Conservation (phyloP, 2,797 vertebrate genomes). For the Emydoidea blandingii region DNA sequence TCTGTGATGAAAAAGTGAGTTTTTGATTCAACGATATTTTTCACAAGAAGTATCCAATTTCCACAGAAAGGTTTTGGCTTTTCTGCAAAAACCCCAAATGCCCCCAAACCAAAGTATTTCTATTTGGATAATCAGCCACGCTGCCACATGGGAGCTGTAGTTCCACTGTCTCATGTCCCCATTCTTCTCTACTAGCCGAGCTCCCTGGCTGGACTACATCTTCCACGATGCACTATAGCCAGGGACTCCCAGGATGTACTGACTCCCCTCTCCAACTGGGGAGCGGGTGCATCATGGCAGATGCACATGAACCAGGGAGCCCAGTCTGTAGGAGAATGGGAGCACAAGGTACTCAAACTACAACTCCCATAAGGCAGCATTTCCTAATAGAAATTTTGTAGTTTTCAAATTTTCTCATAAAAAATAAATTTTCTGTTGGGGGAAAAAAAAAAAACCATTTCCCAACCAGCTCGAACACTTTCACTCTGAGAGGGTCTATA, state of each 20-base stretch:
- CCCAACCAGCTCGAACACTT: not conserved
- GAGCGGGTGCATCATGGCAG: too few relatives aligned
- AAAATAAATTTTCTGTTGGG: too few relatives aligned
- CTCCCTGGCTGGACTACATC: not conserved
- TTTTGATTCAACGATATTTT: not conserved
- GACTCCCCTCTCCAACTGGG: not conserved
- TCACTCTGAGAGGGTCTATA: not conserved
- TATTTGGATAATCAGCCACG: not conserved
- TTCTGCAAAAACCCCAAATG: not conserved
- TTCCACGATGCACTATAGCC: not conserved
- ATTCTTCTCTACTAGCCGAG: not conserved
- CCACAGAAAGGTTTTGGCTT: not conserved
- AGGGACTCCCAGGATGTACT: not conserved
- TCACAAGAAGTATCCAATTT: too few relatives aligned
- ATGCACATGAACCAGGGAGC: not conserved
- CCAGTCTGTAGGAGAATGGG: not conserved
- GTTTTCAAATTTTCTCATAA: not conserved
- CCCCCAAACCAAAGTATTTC: not conserved
- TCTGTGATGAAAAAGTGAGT: not conserved
- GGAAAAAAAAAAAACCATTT: not conserved
- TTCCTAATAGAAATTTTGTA: not conserved
- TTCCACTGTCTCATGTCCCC: too few relatives aligned
- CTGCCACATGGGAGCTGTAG: not conserved
- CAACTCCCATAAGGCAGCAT: not conserved
- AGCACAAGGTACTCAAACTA: not conserved